Evolutionary conservation across 2,888 invertebrate genomes (phyloP).

Genomic region (Nasonovia ribisnigri): DNA sequence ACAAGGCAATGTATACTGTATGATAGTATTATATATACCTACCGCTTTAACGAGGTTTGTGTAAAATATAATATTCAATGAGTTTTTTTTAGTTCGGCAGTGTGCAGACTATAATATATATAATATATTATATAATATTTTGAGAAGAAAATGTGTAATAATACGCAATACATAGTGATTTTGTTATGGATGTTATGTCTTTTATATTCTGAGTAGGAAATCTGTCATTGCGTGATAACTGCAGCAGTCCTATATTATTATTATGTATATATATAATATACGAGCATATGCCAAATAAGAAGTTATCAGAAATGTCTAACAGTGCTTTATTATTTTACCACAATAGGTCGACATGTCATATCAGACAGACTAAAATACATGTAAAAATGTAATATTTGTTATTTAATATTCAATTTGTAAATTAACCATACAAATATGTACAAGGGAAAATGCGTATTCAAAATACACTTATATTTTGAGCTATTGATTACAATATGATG

Average conservation of each 20-base stretch:
- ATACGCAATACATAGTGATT: neutral
- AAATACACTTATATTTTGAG: neutral
- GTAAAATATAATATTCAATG: neutral
- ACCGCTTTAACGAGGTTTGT: neutral
- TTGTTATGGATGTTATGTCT: neutral
- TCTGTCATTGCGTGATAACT: neutral
- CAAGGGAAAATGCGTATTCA: neutral
- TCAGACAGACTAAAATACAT: neutral
- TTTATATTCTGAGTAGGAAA: neutral
- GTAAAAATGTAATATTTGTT: neutral
- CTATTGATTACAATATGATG: neutral
- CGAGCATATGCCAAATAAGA: neutral
- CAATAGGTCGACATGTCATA: neutral
- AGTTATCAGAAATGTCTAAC: neutral
- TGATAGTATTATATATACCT: neutral
- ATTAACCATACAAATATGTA: neutral
- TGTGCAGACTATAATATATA: neutral
- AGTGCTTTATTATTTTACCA: neutral
- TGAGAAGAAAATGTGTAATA: neutral
- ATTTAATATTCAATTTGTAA: neutral
- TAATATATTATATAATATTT: neutral
- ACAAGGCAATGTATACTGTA: neutral
- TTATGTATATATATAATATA: neutral
- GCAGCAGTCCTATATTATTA: no score
- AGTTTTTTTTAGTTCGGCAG: neutral